Conservation (phyloP, 2,888 invertebrate species). For the Cotesia congregata region DNA sequence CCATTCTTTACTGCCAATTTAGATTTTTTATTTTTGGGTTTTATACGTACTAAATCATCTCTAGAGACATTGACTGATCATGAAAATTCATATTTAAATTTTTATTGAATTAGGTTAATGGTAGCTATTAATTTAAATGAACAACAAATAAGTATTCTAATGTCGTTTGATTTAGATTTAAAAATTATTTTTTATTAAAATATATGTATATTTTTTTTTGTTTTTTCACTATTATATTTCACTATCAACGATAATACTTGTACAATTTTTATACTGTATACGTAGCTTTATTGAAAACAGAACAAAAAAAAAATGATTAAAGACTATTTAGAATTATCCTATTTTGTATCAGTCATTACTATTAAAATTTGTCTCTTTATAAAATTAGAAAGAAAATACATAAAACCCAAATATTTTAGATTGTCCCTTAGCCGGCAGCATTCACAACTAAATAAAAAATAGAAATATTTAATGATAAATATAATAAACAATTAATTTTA, state of each 20-base stretch:
- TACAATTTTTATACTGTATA: slow-evolving; percentile 31
- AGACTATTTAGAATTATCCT: slow-evolving; percentile 32
- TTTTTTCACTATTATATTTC: slow-evolving; percentile 22
- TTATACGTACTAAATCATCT: slow-evolving; percentile 52
- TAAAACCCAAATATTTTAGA: slow-evolving; percentile 61
- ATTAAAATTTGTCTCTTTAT: slow-evolving; percentile 46
- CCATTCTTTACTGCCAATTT: slow-evolving; percentile 69
- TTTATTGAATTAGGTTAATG: slow-evolving; percentile 26
- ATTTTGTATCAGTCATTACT: slow-evolving; percentile 24
- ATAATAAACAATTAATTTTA: slow-evolving; percentile 14
- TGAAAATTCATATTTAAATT: slow-evolving; percentile 31
- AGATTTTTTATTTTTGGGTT: slow-evolving; percentile 62
- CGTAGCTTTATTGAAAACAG: slow-evolving; percentile 10
- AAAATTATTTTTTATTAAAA: slow-evolving; percentile 34
- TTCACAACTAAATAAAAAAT: slow-evolving; percentile 47
- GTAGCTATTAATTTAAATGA: slow-evolving; percentile 16
- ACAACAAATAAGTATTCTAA: not conserved
- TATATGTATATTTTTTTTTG: slow-evolving; percentile 26
- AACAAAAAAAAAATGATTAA: slow-evolving; percentile 13
- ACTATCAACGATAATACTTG: slow-evolving; percentile 21
- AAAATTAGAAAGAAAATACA: slow-evolving; percentile 44
- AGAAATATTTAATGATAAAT: slow-evolving; percentile 14
- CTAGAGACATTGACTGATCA: slow-evolving; percentile 38
- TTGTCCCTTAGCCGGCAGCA: slow-evolving; percentile 63
- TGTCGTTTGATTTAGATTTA: not conserved